Evolutionary conservation across 2,113 vertebrate species (phyloP).

Genomic region (Cephalopholis sonnerati): DNA sequence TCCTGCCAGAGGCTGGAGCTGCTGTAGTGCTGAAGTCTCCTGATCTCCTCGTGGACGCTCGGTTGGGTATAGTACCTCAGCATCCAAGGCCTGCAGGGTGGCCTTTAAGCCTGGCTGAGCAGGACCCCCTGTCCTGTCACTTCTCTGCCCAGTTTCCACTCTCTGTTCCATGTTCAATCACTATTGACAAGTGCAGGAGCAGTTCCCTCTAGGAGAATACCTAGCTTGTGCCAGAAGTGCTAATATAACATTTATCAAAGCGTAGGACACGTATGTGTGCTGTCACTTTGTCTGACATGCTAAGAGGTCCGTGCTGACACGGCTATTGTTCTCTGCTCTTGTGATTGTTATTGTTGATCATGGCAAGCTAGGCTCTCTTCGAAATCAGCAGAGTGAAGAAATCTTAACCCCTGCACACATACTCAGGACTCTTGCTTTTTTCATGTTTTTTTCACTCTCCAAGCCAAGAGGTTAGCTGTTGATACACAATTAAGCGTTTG

Average conservation of each 20-base stretch:
- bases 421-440: conserved; percentile 57
- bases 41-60: conserved; percentile 57
- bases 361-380: conserved; percentile 85
- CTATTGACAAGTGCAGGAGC: conserved; percentile 93
- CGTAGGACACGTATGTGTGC: conserved; percentile 83
- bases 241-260: conserved; percentile 95
- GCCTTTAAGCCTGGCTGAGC: conserved; percentile 93
- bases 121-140: conserved; percentile 79
- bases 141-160: conserved; percentile 86
- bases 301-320: conserved; percentile 84
- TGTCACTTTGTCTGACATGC: conserved; percentile 87
- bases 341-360: conserved; percentile 83
- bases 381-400: conserved; percentile 86
- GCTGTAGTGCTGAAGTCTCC: conserved; percentile 47
- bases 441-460: conserved; percentile 77
- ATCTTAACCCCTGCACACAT: conserved; percentile 72
- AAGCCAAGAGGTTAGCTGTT: conserved; percentile 86
- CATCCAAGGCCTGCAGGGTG: conserved; percentile 89
- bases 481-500: conserved; percentile 89
- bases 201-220: conserved; percentile 89
- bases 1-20: conserved; percentile 85
- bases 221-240: conserved; percentile 89
- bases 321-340: conserved; percentile 63
- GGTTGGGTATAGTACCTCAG: conserved; percentile 75
- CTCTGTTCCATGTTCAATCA: conserved; percentile 87